Evolutionary conservation across 2,797 vertebrate species (phyloP).

Genomic region (Acrocephalus scirpaceus): DNA sequence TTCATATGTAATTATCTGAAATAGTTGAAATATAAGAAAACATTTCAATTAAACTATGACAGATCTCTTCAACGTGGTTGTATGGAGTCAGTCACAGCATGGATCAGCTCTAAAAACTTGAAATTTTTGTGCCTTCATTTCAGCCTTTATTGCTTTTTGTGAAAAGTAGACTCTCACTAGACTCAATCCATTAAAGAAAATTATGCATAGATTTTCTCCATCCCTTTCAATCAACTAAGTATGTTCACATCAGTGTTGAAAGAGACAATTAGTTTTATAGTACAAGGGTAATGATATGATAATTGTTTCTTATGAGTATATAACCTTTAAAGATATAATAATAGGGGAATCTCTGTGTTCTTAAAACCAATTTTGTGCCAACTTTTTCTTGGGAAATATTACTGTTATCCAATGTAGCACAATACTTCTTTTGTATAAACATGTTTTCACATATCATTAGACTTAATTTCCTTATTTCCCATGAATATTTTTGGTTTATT

Average conservation of each 20-base stretch:
- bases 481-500: neutral
- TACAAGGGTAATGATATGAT: constrained; percentile 42
- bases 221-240: constrained; percentile 39
- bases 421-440: neutral
- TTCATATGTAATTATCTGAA: neutral
- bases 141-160: neutral
- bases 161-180: constrained; percentile 2
- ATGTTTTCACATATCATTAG: neutral
- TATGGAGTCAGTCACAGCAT: neutral
- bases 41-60: neutral
- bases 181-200: constrained; percentile 42
- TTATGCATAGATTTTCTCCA: constrained; percentile 31
- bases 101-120: neutral
- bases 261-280: constrained; percentile 61
- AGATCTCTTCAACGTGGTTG: rapidly evolving
- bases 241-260: constrained; percentile 52
- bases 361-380: constrained; percentile 20
- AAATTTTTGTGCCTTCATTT: neutral
- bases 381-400: neutral
- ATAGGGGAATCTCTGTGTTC: neutral
- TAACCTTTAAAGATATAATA: constrained; percentile 44
- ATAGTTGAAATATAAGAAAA: neutral
- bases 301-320: constrained; percentile 56
- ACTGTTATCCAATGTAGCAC: neutral
- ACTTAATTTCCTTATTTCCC: neutral